Percentiles rank a stretch among this genome's conserved stretches.
Evolutionary conservation across 2,888 invertebrate genomes (phyloP).

Genomic region (Calliphora vomitoria): DNA sequence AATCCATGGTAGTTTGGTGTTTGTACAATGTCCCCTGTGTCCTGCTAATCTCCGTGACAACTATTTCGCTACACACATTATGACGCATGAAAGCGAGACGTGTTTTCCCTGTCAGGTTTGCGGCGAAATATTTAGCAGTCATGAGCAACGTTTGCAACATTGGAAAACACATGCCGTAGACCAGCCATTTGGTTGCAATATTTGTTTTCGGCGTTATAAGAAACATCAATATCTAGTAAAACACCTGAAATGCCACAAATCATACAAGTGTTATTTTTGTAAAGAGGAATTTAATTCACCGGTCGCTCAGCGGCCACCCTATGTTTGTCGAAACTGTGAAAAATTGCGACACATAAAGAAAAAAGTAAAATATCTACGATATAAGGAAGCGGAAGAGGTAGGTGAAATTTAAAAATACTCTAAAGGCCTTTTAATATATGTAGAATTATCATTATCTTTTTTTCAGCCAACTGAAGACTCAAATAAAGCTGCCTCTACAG

Average conservation of each 20-base stretch:
- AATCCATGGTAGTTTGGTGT: no score
- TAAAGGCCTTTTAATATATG: no score
- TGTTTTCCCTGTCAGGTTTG: conserved; percentile 77
- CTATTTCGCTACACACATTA: conserved; percentile 75
- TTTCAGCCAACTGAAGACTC: no score
- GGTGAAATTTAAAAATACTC: no score
- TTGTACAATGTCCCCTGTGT: no score
- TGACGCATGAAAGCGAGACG: conserved; percentile 75
- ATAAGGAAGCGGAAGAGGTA: no score
- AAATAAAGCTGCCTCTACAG: no score
- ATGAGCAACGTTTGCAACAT: conserved; percentile 76
- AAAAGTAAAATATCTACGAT: no score
- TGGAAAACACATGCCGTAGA: conserved; percentile 86
- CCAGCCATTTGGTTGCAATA: conserved; percentile 84
- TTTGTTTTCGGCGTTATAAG: conserved; percentile 77
- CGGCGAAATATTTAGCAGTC: conserved; percentile 75
- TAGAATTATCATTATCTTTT: no score
- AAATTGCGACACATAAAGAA: no score
- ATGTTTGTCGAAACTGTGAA: no score
- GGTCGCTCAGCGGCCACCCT: conserved; percentile 75
- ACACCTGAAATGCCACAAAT: conserved; percentile 76
- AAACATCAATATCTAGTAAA: conserved; percentile 77
- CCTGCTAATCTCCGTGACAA: conserved; percentile 14
- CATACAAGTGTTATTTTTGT: conserved; percentile 77
- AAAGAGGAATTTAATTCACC: conserved; percentile 76